A percentile compares a stretch with the other conserved stretches of the same genome.
Evolutionary conservation across 1,140 invertebrate genomes (phyloP).

Genomic region (Drosophila navojoa): DNA sequence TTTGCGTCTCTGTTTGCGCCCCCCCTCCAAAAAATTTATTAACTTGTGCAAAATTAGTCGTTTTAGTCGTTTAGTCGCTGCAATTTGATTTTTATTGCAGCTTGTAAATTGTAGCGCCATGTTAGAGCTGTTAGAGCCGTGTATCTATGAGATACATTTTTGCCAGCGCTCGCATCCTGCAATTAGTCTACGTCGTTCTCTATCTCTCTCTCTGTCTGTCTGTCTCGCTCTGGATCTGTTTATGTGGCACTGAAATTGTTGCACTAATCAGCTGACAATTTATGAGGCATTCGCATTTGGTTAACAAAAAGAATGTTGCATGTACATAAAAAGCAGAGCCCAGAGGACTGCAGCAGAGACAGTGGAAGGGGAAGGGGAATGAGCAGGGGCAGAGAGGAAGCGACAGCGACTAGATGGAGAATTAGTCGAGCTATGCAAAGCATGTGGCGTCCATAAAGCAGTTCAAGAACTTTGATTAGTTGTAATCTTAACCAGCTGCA

Average conservation of each 20-base stretch:
- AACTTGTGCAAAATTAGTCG: slow-evolving; percentile 82
- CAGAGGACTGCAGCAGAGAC: neutral
- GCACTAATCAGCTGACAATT: slow-evolving; percentile 79
- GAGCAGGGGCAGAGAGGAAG: neutral
- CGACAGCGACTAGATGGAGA: slow-evolving; percentile 8
- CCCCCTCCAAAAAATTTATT: slow-evolving; percentile 61
- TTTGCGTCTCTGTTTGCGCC: neutral
- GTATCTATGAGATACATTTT: slow-evolving; percentile 72
- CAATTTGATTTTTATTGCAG: slow-evolving; percentile 78
- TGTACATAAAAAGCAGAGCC: slow-evolving; percentile 55
- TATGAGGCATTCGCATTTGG: slow-evolving; percentile 68
- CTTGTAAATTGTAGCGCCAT: slow-evolving; percentile 52
- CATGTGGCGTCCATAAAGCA: slow-evolving; percentile 47
- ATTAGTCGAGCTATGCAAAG: slow-evolving; percentile 75
- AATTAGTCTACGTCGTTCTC: slow-evolving; percentile 24
- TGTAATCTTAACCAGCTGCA: slow-evolving; percentile 58
- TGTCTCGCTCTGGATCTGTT: slow-evolving; percentile 26
- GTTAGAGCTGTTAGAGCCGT: slow-evolving; percentile 14
- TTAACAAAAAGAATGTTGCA: slow-evolving; percentile 49
- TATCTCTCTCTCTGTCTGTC: slow-evolving; percentile 15
- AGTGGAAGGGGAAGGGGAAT: neutral
- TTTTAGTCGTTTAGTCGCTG: slow-evolving; percentile 79
- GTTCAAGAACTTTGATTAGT: slow-evolving; percentile 65
- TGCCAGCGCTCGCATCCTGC: slow-evolving; percentile 34
- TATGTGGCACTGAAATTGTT: slow-evolving; percentile 70